These are phyloP conservation scores for Chrysemys picta DNA, from an alignment of 2,113 vertebrate genomes.

Conservation along the genomic window DNA sequence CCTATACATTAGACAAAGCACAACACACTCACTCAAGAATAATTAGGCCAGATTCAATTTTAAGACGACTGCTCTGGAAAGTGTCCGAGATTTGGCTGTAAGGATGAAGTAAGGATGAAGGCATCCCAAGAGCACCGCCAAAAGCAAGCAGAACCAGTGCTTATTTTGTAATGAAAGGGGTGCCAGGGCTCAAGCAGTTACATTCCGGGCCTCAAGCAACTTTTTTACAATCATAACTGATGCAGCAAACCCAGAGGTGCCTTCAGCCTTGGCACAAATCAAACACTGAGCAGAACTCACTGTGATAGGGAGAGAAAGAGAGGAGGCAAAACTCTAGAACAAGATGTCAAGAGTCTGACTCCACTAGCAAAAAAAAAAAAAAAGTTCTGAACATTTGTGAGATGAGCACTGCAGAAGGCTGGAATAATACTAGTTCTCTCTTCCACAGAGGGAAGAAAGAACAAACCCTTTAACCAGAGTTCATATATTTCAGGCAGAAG, in stretches of 20 bases:
- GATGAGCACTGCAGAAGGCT: background rate
- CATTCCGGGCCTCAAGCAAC: too few species aligned
- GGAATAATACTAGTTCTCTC: background rate
- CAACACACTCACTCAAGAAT: background rate
- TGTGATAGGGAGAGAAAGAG: background rate
- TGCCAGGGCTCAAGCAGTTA: too few species aligned
- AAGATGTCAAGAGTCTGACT: background rate
- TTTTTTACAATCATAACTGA: too few species aligned
- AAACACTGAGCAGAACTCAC: background rate
- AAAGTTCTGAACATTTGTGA: background rate
- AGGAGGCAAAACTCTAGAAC: background rate
- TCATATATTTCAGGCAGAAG: background rate
- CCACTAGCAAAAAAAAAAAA: background rate
- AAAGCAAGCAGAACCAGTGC: background rate
- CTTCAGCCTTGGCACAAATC: too few species aligned
- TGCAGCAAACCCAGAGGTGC: too few species aligned
- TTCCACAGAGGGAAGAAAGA: background rate
- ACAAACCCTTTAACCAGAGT: background rate
- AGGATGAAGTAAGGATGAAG: background rate
- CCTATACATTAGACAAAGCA: background rate
- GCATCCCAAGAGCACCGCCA: background rate
- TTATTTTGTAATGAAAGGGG: too few species aligned
- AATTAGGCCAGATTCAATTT: slow-evolving; percentile 24
- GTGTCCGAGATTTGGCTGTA: background rate
- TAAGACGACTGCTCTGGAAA: background rate